Evolutionary conservation across 2,888 invertebrate species (phyloP).

Genomic region (Keiferia lycopersicella): DNA sequence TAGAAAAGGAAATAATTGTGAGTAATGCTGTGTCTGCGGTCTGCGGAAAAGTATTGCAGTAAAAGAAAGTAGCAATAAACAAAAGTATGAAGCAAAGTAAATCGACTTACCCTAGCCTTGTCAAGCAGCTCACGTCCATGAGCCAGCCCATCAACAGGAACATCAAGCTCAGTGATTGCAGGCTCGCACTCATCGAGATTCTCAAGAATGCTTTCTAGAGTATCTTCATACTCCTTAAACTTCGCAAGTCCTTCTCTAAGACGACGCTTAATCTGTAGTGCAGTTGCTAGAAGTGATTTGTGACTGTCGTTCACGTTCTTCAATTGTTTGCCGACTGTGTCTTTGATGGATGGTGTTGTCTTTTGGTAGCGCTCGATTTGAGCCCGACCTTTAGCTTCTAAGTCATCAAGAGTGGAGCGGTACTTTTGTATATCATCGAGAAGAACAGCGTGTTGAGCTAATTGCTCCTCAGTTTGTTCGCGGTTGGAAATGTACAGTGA

Average conservation of each 20-base stretch:
- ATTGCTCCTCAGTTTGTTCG: constrained; percentile 94
- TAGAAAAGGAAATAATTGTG: too few relatives aligned
- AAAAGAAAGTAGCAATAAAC: too few relatives aligned
- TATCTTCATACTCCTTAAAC: constrained; percentile 96
- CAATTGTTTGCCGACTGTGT: constrained; percentile 91
- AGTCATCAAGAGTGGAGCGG: constrained; percentile 88
- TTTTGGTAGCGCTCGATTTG: constrained; percentile 91
- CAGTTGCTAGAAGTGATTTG: constrained; percentile 92
- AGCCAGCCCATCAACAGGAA: constrained; percentile 87
- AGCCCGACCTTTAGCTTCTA: constrained; percentile 90
- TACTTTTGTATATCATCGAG: constrained; percentile 91
- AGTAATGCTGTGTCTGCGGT: too few relatives aligned
- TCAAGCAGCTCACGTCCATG: constrained; percentile 88
- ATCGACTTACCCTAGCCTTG: constrained; percentile 84
- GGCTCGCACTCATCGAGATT: constrained; percentile 91
- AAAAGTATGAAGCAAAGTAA: neutral
- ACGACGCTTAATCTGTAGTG: constrained; percentile 93
- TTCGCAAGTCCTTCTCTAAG: constrained; percentile 93
- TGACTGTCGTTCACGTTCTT: constrained; percentile 97
- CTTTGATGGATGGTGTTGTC: constrained; percentile 86
- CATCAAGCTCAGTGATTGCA: constrained; percentile 87
- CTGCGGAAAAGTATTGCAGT: too few relatives aligned
- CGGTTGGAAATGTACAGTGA: constrained; percentile 95
- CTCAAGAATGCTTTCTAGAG: constrained; percentile 90
- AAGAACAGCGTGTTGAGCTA: constrained; percentile 91